phyloP scores from a whole-genome alignment of 2,113 vertebrate genomes.

The Morone saxatilis region DNA sequence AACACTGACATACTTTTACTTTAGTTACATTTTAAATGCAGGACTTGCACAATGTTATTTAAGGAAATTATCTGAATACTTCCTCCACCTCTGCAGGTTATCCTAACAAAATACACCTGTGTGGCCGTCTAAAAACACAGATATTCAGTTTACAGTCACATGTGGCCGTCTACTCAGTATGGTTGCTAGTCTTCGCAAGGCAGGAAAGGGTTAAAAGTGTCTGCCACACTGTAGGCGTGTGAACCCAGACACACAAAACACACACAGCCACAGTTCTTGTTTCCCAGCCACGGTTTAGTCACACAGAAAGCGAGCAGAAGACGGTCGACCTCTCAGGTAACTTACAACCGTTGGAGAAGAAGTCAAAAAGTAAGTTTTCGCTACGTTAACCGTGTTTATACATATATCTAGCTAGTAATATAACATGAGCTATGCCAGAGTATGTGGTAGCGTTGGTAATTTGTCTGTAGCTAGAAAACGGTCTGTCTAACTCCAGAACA shows the following conservation, averaged over 20 bases:
- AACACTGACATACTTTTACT: no score
- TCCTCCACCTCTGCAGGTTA: background rate
- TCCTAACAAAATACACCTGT: background rate
- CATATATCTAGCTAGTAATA: background rate
- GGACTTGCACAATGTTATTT: background rate
- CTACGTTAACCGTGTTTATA: background rate
- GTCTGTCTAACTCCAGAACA: background rate
- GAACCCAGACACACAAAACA: background rate
- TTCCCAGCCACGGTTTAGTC: constrained; percentile 1
- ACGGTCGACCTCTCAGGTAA: background rate
- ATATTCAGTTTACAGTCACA: no score
- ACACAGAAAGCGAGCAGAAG: background rate
- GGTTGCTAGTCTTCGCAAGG: background rate
- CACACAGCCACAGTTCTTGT: background rate
- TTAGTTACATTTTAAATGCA: no score
- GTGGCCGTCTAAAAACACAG: no score
- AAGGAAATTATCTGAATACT: background rate
- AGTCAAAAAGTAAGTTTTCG: constrained; percentile 55
- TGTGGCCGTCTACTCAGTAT: background rate
- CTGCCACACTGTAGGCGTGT: constrained; percentile 27
- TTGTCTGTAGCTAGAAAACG: background rate
- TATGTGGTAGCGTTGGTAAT: background rate
- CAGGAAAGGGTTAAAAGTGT: constrained; percentile 54
- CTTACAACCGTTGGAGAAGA: background rate
- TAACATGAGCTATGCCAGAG: background rate